These are phyloP conservation scores for Sebastes cheni DNA, from an alignment of 2,797 vertebrate genomes.

Conservation along the genomic window DNA sequence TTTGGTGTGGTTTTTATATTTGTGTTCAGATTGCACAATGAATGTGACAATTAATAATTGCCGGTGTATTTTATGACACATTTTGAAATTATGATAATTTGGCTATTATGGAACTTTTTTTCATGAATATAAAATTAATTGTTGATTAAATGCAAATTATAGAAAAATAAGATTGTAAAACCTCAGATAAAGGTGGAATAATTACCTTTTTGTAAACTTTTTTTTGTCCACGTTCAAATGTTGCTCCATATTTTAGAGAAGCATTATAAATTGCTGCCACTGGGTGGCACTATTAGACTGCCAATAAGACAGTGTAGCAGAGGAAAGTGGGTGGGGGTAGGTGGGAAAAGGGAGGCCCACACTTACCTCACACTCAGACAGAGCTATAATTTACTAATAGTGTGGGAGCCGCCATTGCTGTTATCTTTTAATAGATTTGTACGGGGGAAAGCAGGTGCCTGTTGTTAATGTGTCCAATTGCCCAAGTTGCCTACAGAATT, in stretches of 20 bases:
- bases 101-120: neutral
- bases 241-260: neutral
- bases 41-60: neutral
- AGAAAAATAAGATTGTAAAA: neutral
- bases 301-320: slow-evolving; percentile 40
- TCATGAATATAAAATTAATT: neutral
- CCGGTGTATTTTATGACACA: neutral
- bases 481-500: slow-evolving; percentile 87
- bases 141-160: neutral
- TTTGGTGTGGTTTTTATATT: neutral
- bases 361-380: slow-evolving; percentile 75
- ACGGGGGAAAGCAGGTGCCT: slow-evolving; percentile 87
- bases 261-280: slow-evolving; percentile 63
- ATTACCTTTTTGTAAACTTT: slow-evolving; percentile 5
- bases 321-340: slow-evolving; percentile 11
- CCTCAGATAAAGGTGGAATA: neutral
- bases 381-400: slow-evolving; percentile 88
- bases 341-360: slow-evolving; percentile 56
- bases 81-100: slow-evolving; percentile 18
- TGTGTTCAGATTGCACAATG: neutral
- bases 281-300: slow-evolving; percentile 91
- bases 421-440: slow-evolving; percentile 92
- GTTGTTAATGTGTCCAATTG: slow-evolving; percentile 90
- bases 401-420: slow-evolving; percentile 82
- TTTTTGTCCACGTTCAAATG: slow-evolving; percentile 5